These are phyloP conservation scores for Zoanthus gigantus DNA, from an alignment of 92 coral and sea anemone genomes.

Conservation along the genomic window DNA sequence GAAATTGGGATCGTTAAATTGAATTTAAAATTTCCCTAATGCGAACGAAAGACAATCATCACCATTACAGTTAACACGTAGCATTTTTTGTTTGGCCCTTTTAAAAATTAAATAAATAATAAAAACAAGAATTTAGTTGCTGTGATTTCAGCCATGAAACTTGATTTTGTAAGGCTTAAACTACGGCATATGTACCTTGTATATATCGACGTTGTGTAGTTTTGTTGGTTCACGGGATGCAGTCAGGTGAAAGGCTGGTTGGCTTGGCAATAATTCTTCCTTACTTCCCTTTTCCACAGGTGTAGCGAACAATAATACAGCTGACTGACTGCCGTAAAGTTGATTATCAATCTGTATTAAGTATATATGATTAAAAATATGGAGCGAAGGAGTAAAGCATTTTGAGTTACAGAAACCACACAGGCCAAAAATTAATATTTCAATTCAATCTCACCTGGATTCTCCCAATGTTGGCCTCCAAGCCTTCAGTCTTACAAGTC, in stretches of 20 bases:
- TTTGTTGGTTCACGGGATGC: constrained; percentile 86
- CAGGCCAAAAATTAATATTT: neutral
- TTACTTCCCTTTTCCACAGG: constrained; percentile 85
- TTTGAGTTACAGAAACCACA: neutral
- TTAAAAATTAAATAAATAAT: no score
- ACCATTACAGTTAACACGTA: no score
- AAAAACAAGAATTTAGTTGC: no score
- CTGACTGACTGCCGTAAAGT: constrained; percentile 80
- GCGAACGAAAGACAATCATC: no score
- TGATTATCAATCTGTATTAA: constrained; percentile 86
- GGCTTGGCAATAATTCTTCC: constrained; percentile 69
- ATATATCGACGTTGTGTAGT: constrained; percentile 92
- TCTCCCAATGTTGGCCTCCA: constrained; percentile 91
- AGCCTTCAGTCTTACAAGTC: constrained; percentile 72
- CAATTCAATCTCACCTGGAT: constrained; percentile 77
- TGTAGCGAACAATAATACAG: constrained; percentile 88
- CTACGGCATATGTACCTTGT: constrained; percentile 64
- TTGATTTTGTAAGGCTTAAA: no score
- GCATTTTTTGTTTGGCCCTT: no score
- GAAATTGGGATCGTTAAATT: no score
- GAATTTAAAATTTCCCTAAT: no score
- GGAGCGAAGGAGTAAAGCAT: neutral
- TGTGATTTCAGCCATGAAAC: no score
- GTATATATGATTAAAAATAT: neutral
- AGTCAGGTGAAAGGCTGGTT: constrained; percentile 79